phyloP scores from a whole-genome alignment of 2,888 invertebrate genomes.

The Chaetogeoica ovagalla region DNA sequence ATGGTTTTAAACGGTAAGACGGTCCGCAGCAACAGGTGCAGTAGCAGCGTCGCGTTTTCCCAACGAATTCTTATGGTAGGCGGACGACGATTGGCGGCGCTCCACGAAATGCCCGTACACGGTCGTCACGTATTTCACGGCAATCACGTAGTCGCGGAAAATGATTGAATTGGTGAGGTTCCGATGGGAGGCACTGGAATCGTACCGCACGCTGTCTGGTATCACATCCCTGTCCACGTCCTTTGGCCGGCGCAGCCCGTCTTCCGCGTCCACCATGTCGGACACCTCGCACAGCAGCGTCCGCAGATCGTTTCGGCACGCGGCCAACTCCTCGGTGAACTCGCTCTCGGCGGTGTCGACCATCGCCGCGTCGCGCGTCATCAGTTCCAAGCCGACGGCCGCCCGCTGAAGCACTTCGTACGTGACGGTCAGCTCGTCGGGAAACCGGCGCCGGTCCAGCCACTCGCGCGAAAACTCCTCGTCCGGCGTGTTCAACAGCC shows the following conservation, averaged over 20 bases:
- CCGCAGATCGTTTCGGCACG: not conserved
- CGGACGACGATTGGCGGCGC: not conserved
- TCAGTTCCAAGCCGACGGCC: conserved; percentile 17
- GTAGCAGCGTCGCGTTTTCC: no score
- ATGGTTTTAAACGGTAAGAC: no score
- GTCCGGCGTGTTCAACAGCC: not conserved
- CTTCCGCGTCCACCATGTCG: not conserved
- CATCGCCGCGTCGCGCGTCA: conserved; percentile 4
- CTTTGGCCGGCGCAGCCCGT: not conserved
- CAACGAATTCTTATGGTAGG: not conserved
- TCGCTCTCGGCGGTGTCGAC: not conserved
- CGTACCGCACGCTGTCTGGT: not conserved
- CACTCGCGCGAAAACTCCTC: not conserved
- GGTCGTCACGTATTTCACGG: conserved; percentile 2
- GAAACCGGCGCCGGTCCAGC: conserved; percentile 4
- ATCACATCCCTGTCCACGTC: not conserved
- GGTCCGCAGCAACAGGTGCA: no score
- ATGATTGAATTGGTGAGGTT: conserved; percentile 28
- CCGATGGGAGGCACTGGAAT: not conserved
- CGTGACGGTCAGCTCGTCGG: not conserved
- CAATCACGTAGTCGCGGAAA: conserved; percentile 30
- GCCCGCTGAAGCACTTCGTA: conserved; percentile 19
- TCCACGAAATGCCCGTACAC: not conserved
- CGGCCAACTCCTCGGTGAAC: not conserved
- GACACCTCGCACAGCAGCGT: conserved; percentile 24